Evolutionary conservation across 2,113 vertebrate species (phyloP), one percentile per base, ranked within the genome.

Genomic region (Acinonyx jubatus): DNA sequence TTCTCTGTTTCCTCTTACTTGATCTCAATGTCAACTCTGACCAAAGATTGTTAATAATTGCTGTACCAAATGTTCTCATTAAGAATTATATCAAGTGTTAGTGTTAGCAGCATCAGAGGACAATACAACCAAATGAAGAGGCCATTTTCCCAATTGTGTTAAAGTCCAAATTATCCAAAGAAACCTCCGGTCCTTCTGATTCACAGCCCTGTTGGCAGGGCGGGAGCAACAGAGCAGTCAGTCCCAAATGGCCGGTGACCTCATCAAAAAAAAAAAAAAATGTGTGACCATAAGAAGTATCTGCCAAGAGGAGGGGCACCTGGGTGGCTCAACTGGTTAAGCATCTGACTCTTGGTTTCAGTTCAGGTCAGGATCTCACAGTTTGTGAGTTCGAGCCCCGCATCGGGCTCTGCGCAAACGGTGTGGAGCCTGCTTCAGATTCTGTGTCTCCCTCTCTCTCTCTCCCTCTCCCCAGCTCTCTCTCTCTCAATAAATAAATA

Each of bases 211-310:
- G 23, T 23, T 21, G n/a, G 31, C 23, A 61, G 41, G 45, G 45
- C 0, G 8, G 31, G 48, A 79, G 33, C 41, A 57, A 79, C 5
- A 66, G 48, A 76, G 5, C 48, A 48, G 4, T 19, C 84, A 13
- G 18, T 41, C 19, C 41, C 93, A 36, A 71, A 7, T 6, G 55
- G 7, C 55, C 18, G 18, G 41, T 48, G 29, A 7, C 7, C 19
- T 85, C 80, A 41, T 12, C 13, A 25, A 3, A 38, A 45, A 36
- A 3, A 38, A 45, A 36, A 36, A 36, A 21, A 14, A 21, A 11
- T 1, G 3, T 9, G 33, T 13, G 41, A 25, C 12, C 1, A 0
- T 10, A 10, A 4, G 1, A 7, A 52, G 41, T 19, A 1, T 79
- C 18, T 45, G 10, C 41, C 41, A 65, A 18, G 52, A 3, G 74